Conservation (phyloP, 1,140 invertebrate species). For the Carposina sasakii region DNA sequence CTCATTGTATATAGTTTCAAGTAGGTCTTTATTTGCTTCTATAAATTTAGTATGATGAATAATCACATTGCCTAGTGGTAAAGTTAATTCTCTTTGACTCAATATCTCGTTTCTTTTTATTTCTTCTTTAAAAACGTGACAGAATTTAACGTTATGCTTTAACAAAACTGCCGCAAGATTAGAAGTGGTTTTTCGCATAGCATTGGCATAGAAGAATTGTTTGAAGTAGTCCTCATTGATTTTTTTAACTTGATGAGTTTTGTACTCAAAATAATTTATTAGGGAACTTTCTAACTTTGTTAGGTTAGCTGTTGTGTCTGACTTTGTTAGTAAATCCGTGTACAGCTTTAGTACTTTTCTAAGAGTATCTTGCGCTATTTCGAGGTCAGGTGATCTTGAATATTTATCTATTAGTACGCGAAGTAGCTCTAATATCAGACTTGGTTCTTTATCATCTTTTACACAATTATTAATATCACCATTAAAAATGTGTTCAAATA, state of each 20-base stretch:
- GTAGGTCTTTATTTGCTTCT: constrained; percentile 48
- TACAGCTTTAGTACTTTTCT: constrained; percentile 51
- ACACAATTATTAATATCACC: constrained; percentile 38
- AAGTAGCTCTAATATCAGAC: constrained; percentile 52
- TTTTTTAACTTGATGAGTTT: constrained; percentile 70
- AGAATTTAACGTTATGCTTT: constrained; percentile 60
- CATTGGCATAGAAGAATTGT: constrained; percentile 56
- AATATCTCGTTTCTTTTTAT: constrained; percentile 54
- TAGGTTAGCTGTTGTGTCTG: constrained; percentile 58
- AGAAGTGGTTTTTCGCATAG: constrained; percentile 68
- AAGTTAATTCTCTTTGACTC: constrained; percentile 73
- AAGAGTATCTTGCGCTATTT: constrained; percentile 39
- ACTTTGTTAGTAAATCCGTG: constrained; percentile 43
- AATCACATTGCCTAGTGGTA: constrained; percentile 71
- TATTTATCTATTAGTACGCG: constrained; percentile 52
- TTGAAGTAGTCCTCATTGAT: constrained; percentile 70
- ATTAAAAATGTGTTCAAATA: constrained; percentile 52
- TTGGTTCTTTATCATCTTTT: constrained; percentile 62
- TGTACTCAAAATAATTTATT: constrained; percentile 72
- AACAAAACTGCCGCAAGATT: constrained; percentile 69
- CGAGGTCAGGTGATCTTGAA: constrained; percentile 36
- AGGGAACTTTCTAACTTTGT: constrained; percentile 71
- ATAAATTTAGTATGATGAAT: constrained; percentile 54
- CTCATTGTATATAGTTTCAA: constrained; percentile 70
- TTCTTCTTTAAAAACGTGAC: constrained; percentile 62